A percentile compares a stretch with the other conserved stretches of the same genome.
Conservation (phyloP, 1,140 invertebrate genomes). For the Whitmania pigra region DNA sequence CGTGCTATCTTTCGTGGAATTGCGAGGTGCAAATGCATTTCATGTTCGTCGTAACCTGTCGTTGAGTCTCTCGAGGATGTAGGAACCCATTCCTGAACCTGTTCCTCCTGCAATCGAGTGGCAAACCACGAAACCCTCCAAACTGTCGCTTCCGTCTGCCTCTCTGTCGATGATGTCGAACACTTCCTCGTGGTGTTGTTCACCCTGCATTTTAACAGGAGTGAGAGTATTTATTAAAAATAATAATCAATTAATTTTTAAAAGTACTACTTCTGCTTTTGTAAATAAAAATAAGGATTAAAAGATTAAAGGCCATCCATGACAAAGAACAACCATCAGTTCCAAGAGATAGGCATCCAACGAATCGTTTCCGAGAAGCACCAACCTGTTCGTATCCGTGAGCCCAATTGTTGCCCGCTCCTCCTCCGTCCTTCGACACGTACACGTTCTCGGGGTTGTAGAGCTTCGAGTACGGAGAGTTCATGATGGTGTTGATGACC, state of each 20-base stretch:
- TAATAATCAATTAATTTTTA: too few relatives aligned
- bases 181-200: conserved; percentile 86
- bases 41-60: conserved; percentile 51
- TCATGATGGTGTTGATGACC: conserved; percentile 92
- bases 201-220: conserved; percentile 47
- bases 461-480: conserved; percentile 83
- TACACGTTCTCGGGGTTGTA: conserved; percentile 98
- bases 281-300: too few relatives aligned
- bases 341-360: too few relatives aligned
- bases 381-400: conserved; percentile 65
- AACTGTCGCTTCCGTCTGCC: conserved; percentile 92
- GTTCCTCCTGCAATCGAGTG: conserved; percentile 98
- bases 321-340: too few relatives aligned
- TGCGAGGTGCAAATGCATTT: too few relatives aligned
- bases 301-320: too few relatives aligned
- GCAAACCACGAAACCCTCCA: conserved; percentile 96
- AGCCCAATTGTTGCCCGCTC: conserved; percentile 99
- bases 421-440: conserved; percentile 90
- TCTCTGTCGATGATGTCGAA: conserved; percentile 97
- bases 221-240: background rate
- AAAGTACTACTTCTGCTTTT: too few relatives aligned
- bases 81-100: conserved; percentile 93
- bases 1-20: too few relatives aligned
- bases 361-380: background rate
- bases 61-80: conserved; percentile 77